phyloP scores from a whole-genome alignment of 2,888 invertebrate species.

The Chalcosyrphus nemorum region DNA sequence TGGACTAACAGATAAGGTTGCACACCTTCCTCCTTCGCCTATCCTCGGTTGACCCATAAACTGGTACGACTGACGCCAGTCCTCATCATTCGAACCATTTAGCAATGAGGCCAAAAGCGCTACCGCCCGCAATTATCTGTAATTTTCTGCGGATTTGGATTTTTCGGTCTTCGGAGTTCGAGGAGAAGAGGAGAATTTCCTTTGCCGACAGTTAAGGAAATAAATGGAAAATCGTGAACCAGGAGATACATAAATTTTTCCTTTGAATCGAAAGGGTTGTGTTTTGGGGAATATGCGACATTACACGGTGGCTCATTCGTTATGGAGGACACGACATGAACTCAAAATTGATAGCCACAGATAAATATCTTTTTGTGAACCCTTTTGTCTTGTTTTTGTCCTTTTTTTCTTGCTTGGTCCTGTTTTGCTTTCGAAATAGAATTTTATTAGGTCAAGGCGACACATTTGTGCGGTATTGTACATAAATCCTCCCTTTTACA shows the following conservation, averaged over 20 bases:
- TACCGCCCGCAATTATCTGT: conserved; percentile 69
- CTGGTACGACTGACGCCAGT: not conserved
- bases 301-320: conserved; percentile 42
- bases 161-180: conserved; percentile 42
- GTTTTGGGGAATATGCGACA: not conserved
- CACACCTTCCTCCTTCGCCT: conserved; percentile 5
- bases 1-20: conserved; percentile 61
- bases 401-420: not conserved
- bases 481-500: conserved; percentile 36
- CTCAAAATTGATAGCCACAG: conserved; percentile 62
- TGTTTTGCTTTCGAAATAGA: not conserved
- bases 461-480: conserved; percentile 42
- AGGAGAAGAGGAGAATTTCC: conserved; percentile 14
- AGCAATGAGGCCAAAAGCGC: conserved; percentile 55
- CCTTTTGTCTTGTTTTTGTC: conserved; percentile 12
- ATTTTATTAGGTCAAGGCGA: conserved; percentile 67
- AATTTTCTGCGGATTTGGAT: conserved; percentile 71
- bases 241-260: conserved; percentile 52
- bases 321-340: conserved; percentile 62
- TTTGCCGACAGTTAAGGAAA: conserved; percentile 37
- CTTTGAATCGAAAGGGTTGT: conserved; percentile 48
- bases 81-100: conserved; percentile 69
- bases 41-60: conserved; percentile 15
- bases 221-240: conserved; percentile 63
- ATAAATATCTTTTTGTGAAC: conserved; percentile 55